Evolutionary conservation across 2,888 invertebrate genomes (phyloP).

Genomic region (Mythimna albipuncta): DNA sequence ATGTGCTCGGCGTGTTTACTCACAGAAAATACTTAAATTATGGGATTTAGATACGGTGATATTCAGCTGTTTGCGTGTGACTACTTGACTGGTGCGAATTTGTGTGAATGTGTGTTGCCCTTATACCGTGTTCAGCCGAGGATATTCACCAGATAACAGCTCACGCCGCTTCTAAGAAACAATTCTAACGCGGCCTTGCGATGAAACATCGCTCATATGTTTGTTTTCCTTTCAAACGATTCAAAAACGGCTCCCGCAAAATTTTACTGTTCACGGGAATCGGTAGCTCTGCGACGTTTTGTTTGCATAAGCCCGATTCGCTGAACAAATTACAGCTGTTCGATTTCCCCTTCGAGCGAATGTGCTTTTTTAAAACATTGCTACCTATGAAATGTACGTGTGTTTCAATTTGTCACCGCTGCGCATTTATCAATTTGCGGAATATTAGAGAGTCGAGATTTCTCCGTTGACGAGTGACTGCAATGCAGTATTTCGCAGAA

Average conservation of each 20-base stretch:
- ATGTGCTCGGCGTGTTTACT: slow-evolving; percentile 55
- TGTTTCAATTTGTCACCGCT: slow-evolving; percentile 29
- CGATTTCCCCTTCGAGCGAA: slow-evolving; percentile 69
- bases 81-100: slow-evolving; percentile 32
- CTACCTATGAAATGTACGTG: slow-evolving; percentile 26
- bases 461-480: slow-evolving; percentile 77
- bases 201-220: slow-evolving; percentile 84
- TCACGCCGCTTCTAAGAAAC: slow-evolving; percentile 79
- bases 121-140: slow-evolving; percentile 47
- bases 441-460: slow-evolving; percentile 70
- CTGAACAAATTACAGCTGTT: slow-evolving; percentile 82
- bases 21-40: slow-evolving; percentile 42
- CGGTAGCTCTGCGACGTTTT: slow-evolving; percentile 78
- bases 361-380: slow-evolving; percentile 73
- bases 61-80: slow-evolving; percentile 12
- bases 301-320: slow-evolving; percentile 83
- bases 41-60: slow-evolving; percentile 50
- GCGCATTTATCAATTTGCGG: slow-evolving; percentile 56
- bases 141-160: slow-evolving; percentile 76
- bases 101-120: slow-evolving; percentile 20
- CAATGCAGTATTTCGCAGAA: slow-evolving; percentile 81
- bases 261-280: slow-evolving; percentile 83
- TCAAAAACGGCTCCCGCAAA: slow-evolving; percentile 85
- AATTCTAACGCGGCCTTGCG: slow-evolving; percentile 83
- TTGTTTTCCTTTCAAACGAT: slow-evolving; percentile 86